Percentiles rank a stretch among this genome's conserved stretches.
Conservation (phyloP, 1,140 invertebrate genomes). For the Dryas iulia region DNA sequence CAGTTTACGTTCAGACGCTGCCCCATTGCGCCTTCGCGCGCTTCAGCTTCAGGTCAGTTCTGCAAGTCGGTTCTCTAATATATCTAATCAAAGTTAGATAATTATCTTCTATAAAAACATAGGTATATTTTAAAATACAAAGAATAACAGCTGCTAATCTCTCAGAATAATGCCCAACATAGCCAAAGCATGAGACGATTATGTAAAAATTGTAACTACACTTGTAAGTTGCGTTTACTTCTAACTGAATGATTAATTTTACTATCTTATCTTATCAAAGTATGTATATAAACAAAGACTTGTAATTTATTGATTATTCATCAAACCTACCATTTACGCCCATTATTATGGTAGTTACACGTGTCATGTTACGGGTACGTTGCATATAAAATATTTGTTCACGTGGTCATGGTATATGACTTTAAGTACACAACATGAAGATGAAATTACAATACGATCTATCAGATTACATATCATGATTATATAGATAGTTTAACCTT, state of each 20-base stretch:
- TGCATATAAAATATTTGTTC: not conserved
- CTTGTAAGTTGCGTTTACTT: not conserved
- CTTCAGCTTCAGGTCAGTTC: too few species aligned
- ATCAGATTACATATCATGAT: not conserved
- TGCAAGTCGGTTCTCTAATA: too few species aligned
- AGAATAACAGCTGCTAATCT: too few species aligned
- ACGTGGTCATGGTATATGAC: not conserved
- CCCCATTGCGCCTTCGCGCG: too few species aligned
- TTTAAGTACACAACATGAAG: not conserved
- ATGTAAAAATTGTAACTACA: not conserved
- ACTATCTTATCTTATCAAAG: not conserved
- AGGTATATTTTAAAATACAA: too few species aligned
- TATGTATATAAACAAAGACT: not conserved
- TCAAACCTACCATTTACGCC: not conserved
- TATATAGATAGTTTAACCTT: not conserved
- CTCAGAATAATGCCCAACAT: too few species aligned
- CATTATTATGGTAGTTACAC: not conserved
- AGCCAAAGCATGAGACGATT: too few species aligned
- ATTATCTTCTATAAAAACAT: too few species aligned
- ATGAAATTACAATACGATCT: constrained; percentile 13
- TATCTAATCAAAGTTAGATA: too few species aligned
- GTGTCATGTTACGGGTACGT: not conserved
- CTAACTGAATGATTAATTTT: not conserved
- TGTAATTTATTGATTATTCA: not conserved
- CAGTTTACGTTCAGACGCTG: too few species aligned